These are phyloP conservation scores for Drosophila burlai DNA, from an alignment of 1,140 invertebrate species.

Conservation along the genomic window DNA sequence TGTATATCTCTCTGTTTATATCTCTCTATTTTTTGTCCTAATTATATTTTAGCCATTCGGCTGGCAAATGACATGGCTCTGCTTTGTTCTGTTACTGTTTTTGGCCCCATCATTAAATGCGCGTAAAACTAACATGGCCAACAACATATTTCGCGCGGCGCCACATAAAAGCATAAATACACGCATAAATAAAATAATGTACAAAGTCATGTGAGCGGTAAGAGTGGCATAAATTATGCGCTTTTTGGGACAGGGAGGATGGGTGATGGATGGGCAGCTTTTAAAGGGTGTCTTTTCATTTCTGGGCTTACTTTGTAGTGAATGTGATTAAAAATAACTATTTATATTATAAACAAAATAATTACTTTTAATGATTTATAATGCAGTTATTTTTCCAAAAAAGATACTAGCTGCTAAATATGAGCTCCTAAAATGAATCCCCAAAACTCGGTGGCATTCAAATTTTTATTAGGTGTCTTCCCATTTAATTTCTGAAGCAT, in stretches of 20 bases:
- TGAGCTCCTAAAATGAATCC: no score
- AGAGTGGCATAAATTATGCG: conserved; percentile 33
- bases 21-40: conserved; percentile 18
- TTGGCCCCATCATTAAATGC: conserved; percentile 68
- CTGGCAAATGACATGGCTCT: conserved; percentile 2
- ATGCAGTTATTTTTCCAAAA: no score
- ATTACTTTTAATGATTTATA: no score
- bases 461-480: background rate
- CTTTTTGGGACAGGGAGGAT: background rate
- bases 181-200: conserved; percentile 50
- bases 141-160: conserved; percentile 58
- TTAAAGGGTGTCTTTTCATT: conserved; percentile 1
- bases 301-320: background rate
- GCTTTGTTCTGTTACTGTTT: conserved; percentile 13
- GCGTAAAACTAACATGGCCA: conserved; percentile 56
- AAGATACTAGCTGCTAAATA: no score
- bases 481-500: background rate
- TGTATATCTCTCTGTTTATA: conserved; percentile 11
- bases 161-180: conserved; percentile 44
- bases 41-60: conserved; percentile 37
- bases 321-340: background rate
- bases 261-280: conserved; percentile 17
- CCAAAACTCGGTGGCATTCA: background rate
- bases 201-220: conserved; percentile 29
- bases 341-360: no score